phyloP scores from a whole-genome alignment of 2,888 invertebrate genomes.

The Drosophila paramelanica region DNA sequence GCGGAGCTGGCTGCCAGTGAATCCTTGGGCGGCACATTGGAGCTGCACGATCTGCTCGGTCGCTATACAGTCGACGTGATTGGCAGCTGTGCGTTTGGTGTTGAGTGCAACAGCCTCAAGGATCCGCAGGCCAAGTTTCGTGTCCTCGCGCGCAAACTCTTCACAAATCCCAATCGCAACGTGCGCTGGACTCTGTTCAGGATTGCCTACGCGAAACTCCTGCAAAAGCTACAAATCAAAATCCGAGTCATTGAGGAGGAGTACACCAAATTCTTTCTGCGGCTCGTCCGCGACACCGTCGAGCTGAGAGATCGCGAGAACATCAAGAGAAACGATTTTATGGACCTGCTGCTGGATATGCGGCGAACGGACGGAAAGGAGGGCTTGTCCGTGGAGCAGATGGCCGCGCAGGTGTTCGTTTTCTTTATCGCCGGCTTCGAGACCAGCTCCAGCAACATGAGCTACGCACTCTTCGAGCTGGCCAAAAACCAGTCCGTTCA shows the following conservation, averaged over 20 bases:
- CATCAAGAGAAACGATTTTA: constrained; percentile 73
- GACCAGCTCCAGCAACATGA: constrained; percentile 86
- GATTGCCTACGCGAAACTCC: constrained; percentile 32
- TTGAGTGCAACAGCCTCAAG: constrained; percentile 84
- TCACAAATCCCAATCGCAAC: not conserved
- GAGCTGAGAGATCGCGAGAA: constrained; percentile 61
- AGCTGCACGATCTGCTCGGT: constrained; percentile 84
- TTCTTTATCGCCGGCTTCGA: constrained; percentile 87
- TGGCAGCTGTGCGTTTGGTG: constrained; percentile 85
- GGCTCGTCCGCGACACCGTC: constrained; percentile 67
- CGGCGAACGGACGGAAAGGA: constrained; percentile 54
- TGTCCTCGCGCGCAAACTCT: constrained; percentile 52
- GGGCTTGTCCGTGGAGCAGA: constrained; percentile 84
- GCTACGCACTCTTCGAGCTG: constrained; percentile 86
- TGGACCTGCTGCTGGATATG: constrained; percentile 72
- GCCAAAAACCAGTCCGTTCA: constrained; percentile 85
- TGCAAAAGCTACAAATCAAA: constrained; percentile 20
- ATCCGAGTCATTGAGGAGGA: not conserved
- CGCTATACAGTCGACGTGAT: constrained; percentile 86
- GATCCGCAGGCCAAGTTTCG: constrained; percentile 83
- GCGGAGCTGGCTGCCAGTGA: not conserved
- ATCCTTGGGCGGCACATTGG: constrained; percentile 58
- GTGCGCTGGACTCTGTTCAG: constrained; percentile 62
- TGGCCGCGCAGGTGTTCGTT: constrained; percentile 86
- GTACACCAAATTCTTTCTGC: constrained; percentile 55